These are phyloP conservation scores for Zootermopsis nevadensis DNA, from an alignment of 2,888 invertebrate genomes.

Conservation along the genomic window DNA sequence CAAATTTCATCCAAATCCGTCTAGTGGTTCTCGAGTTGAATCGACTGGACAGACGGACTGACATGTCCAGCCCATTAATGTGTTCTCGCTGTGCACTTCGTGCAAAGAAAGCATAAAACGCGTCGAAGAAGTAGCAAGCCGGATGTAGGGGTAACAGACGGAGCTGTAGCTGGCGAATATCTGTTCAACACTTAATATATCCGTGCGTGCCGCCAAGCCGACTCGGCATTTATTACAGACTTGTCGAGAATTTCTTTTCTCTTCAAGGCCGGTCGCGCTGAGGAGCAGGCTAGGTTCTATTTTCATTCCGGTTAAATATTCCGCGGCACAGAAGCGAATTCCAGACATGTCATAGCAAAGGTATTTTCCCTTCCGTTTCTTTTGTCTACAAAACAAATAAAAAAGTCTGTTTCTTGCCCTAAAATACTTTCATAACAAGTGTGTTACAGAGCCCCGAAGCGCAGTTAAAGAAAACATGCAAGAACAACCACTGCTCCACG, in stretches of 20 bases:
- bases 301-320: constrained; percentile 6
- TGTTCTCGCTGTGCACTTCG: no score
- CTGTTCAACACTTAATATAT: not conserved
- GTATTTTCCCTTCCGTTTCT: not conserved
- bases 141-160: no score
- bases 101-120: no score
- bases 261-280: not conserved
- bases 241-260: not conserved
- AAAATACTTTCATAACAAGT: not conserved
- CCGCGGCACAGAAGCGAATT: not conserved
- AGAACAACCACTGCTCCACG: no score
- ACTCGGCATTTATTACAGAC: not conserved
- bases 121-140: not conserved
- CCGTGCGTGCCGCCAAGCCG: not conserved
- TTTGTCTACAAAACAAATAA: not conserved
- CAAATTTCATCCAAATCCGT: no score
- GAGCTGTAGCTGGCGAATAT: not conserved
- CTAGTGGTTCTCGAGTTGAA: no score
- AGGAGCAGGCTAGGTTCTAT: not conserved
- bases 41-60: no score
- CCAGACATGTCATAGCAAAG: not conserved
- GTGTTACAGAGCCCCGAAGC: not conserved
- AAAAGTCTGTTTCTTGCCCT: not conserved
- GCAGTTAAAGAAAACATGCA: not conserved
- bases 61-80: no score